Percentiles rank a stretch among this genome's conserved stretches.
These are phyloP conservation scores for Centrocercus urophasianus DNA, from an alignment of 2,113 vertebrate genomes.

Conservation along the genomic window DNA sequence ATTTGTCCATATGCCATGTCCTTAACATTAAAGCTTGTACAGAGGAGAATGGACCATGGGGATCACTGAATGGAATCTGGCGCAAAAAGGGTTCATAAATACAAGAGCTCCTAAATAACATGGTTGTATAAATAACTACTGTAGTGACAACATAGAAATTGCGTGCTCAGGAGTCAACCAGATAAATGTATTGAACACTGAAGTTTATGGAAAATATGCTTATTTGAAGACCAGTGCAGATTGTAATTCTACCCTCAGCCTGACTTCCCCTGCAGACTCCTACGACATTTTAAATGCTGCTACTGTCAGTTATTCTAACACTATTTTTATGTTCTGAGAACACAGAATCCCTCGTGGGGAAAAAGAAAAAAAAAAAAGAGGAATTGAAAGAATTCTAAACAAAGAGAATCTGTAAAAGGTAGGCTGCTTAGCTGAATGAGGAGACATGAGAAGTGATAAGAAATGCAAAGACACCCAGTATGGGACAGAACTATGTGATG, in stretches of 20 bases:
- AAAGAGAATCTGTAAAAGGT: neutral
- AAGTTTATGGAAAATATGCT: neutral
- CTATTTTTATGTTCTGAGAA: neutral
- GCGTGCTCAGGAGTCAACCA: neutral
- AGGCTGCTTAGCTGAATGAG: neutral
- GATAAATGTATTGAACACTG: neutral
- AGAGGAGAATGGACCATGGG: neutral
- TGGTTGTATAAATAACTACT: neutral
- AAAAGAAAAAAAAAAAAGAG: neutral
- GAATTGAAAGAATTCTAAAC: neutral
- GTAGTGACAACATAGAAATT: neutral
- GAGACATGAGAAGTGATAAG: neutral
- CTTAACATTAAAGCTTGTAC: neutral
- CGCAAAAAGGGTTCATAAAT: neutral
- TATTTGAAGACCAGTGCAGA: neutral
- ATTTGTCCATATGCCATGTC: neutral
- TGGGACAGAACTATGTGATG: neutral
- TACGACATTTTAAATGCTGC: neutral
- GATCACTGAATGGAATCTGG: neutral
- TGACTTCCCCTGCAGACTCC: conserved; percentile 16
- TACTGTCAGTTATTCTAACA: neutral
- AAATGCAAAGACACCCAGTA: neutral
- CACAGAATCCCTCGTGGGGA: neutral
- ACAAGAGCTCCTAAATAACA: neutral
- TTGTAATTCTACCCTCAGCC: neutral